Percentiles rank a stretch among this genome's conserved stretches.
Conservation (phyloP, 2,888 invertebrate species). For the Stictocephala bisonia region DNA sequence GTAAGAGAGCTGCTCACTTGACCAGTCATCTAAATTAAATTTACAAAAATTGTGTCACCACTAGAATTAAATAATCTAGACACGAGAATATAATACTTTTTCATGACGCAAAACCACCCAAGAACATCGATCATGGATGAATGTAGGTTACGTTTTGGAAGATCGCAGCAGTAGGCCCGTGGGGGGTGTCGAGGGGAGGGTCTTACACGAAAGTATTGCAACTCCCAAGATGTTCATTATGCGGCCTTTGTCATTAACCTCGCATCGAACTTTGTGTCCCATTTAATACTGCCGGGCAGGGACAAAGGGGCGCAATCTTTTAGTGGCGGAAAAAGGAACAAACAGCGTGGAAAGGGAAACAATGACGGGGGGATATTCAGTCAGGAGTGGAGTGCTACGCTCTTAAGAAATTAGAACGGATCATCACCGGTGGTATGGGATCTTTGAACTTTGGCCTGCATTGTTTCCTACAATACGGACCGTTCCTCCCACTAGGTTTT, state of each 20-base stretch:
- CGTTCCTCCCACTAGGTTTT: too few relatives aligned
- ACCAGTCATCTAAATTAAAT: too few relatives aligned
- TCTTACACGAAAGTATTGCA: slow-evolving; percentile 12
- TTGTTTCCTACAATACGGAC: slow-evolving; percentile 11
- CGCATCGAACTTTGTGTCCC: slow-evolving; percentile 27
- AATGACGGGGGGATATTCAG: slow-evolving; percentile 5
- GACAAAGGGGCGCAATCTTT: slow-evolving; percentile 33
- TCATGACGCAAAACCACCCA: too few relatives aligned
- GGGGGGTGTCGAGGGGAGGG: neutral
- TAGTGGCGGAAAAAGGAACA: slow-evolving; percentile 41
- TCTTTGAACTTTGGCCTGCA: slow-evolving; percentile 18
- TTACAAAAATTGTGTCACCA: too few relatives aligned
- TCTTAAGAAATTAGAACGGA: slow-evolving; percentile 40
- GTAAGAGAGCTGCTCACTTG: too few relatives aligned
- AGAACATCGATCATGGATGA: too few relatives aligned
- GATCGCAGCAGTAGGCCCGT: neutral
- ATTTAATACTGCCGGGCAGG: slow-evolving; percentile 26
- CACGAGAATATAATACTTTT: too few relatives aligned
- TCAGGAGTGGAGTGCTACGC: slow-evolving; percentile 10
- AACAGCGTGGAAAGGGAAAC: slow-evolving; percentile 40
- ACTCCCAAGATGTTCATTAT: slow-evolving; percentile 26
- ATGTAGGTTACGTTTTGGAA: neutral
- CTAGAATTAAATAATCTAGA: too few relatives aligned
- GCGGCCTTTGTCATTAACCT: slow-evolving; percentile 37
- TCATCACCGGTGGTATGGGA: slow-evolving; percentile 29